Evolutionary conservation across 1,140 invertebrate species (phyloP).

Genomic region (Achroia grisella): DNA sequence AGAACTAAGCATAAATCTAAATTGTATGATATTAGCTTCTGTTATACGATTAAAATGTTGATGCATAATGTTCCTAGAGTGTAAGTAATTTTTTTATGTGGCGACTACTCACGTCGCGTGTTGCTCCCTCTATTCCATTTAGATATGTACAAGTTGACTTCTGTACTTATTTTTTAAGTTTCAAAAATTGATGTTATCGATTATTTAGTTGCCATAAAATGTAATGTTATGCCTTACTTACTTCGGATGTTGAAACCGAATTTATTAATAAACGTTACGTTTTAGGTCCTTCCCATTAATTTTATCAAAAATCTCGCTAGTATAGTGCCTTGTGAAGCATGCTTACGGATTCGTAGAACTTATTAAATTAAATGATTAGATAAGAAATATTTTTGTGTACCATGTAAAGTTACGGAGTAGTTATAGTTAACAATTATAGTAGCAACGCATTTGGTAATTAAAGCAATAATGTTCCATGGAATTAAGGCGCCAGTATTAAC

Average conservation of each 20-base stretch:
- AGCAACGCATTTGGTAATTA: constrained; percentile 35
- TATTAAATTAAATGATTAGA: constrained; percentile 35
- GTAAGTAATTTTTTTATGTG: constrained; percentile 22
- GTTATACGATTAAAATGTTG: constrained; percentile 22
- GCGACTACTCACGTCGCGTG: constrained; percentile 27
- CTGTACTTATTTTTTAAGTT: constrained; percentile 23
- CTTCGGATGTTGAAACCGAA: constrained; percentile 63
- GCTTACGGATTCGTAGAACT: constrained; percentile 51
- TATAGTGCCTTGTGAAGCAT: constrained; percentile 71
- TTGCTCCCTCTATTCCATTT: constrained; percentile 19
- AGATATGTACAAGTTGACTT: constrained; percentile 12
- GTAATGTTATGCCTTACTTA: constrained; percentile 57
- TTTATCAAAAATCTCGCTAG: constrained; percentile 62
- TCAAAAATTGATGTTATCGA: constrained; percentile 40
- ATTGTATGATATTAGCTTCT: constrained; percentile 37
- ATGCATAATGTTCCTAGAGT: constrained; percentile 22
- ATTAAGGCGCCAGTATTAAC: constrained; percentile 50
- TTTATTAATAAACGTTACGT: constrained; percentile 52
- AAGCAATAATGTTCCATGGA: constrained; percentile 59
- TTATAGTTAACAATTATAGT: constrained; percentile 24
- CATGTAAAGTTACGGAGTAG: constrained; percentile 34
- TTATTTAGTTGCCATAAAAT: constrained; percentile 57
- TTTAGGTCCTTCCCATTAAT: constrained; percentile 38
- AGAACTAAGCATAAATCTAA: constrained; percentile 46
- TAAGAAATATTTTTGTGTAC: constrained; percentile 57